Percentiles rank a stretch among this genome's conserved stretches.
Evolutionary conservation across 2,113 vertebrate species (phyloP).

Genomic region (Sceloporus undulatus): DNA sequence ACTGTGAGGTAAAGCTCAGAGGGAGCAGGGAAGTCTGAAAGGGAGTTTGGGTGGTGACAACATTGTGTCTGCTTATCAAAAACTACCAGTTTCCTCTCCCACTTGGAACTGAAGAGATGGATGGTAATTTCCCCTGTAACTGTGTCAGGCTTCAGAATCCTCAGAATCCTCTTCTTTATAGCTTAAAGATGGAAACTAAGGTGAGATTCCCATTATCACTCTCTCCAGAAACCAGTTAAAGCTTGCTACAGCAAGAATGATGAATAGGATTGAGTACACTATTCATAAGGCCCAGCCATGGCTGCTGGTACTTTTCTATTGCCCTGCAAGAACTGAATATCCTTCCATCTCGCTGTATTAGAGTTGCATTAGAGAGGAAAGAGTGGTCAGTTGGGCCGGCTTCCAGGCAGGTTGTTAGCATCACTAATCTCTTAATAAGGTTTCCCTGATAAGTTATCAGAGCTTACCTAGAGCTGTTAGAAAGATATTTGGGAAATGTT

Average conservation of each 20-base stretch:
- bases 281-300: no score
- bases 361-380: neutral
- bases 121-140: no score
- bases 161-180: neutral
- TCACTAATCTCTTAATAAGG: neutral
- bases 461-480: neutral
- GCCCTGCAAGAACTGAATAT: neutral
- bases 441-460: neutral
- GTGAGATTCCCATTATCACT: neutral
- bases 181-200: no score
- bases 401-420: neutral
- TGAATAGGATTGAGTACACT: neutral
- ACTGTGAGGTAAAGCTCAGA: no score
- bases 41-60: no score
- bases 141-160: neutral
- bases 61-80: no score
- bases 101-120: no score
- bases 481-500: neutral
- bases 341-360: neutral
- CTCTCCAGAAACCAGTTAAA: neutral
- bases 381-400: neutral
- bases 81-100: no score
- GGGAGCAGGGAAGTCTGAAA: no score
- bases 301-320: neutral
- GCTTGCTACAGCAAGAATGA: neutral